These are phyloP conservation scores for Siniperca obscura DNA, from an alignment of 2,797 vertebrate species.

Conservation along the genomic window DNA sequence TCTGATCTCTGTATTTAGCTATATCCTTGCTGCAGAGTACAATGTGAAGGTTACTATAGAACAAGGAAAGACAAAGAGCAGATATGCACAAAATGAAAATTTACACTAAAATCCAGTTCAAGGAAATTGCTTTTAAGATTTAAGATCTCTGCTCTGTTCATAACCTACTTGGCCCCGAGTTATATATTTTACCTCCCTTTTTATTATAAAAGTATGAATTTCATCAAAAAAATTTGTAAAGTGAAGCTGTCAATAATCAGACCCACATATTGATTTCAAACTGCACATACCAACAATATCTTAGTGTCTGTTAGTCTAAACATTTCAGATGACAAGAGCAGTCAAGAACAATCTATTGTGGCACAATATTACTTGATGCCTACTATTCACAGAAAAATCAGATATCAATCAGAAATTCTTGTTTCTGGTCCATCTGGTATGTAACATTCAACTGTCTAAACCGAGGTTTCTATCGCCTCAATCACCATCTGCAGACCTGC, in stretches of 20 bases:
- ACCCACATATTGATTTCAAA: not conserved
- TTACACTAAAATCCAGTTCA: not conserved
- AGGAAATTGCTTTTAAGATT: not conserved
- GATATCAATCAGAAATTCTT: conserved; percentile 45
- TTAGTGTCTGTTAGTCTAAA: not conserved
- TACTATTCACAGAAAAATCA: conserved; percentile 40
- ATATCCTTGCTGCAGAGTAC: conserved; percentile 9
- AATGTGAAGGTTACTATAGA: conserved; percentile 22
- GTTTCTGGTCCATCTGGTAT: conserved; percentile 27
- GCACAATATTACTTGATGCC: not conserved
- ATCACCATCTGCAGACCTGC: conserved; percentile 58
- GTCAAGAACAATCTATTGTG: not conserved
- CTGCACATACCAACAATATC: not conserved
- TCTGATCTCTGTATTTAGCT: conserved; percentile 7
- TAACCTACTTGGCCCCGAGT: too few species aligned
- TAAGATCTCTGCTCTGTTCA: not conserved
- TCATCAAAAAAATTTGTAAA: not conserved
- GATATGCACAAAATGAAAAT: conserved; percentile 14
- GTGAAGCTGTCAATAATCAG: not conserved
- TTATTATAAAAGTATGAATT: not conserved
- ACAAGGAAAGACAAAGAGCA: not conserved
- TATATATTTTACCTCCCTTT: not conserved
- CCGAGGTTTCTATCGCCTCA: conserved; percentile 49
- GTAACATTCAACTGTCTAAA: conserved; percentile 46
- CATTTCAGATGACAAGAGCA: not conserved